Evolutionary conservation across 2,797 vertebrate species (phyloP).

Genomic region (Molothrus aeneus): DNA sequence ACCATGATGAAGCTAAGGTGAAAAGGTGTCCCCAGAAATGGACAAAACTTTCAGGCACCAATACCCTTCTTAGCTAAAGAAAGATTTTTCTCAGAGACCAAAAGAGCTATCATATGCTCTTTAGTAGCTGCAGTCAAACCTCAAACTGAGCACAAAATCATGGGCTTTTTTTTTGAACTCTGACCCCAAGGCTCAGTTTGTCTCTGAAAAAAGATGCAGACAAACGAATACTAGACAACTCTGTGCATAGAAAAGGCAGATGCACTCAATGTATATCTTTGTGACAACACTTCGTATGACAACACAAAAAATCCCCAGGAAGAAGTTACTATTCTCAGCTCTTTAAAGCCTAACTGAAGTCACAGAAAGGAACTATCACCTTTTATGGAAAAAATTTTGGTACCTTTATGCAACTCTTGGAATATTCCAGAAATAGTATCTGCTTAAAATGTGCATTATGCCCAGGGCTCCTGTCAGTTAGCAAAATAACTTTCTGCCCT

Average conservation of each 20-base stretch:
- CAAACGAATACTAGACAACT: not conserved
- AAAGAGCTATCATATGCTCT: not conserved
- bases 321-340: not conserved
- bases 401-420: not conserved
- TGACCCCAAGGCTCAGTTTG: not conserved
- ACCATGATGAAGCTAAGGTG: not conserved
- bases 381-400: not conserved
- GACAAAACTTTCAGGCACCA: not conserved
- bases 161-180: not conserved
- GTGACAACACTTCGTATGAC: not conserved
- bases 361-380: not conserved
- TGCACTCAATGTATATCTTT: accelerated
- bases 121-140: not conserved
- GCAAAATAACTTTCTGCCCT: not conserved
- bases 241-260: not conserved
- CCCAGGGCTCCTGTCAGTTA: not conserved
- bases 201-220: not conserved
- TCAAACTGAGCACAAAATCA: not conserved
- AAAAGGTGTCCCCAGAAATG: not conserved
- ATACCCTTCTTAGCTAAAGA: not conserved
- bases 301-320: not conserved
- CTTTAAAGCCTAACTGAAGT: not conserved
- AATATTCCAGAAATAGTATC: not conserved
- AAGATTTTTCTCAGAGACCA: not conserved
- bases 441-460: not conserved